A percentile compares a stretch with the other conserved stretches of the same genome.
Evolutionary conservation across 2,888 invertebrate genomes (phyloP).

Genomic region (Willowsia nigromaculata): DNA sequence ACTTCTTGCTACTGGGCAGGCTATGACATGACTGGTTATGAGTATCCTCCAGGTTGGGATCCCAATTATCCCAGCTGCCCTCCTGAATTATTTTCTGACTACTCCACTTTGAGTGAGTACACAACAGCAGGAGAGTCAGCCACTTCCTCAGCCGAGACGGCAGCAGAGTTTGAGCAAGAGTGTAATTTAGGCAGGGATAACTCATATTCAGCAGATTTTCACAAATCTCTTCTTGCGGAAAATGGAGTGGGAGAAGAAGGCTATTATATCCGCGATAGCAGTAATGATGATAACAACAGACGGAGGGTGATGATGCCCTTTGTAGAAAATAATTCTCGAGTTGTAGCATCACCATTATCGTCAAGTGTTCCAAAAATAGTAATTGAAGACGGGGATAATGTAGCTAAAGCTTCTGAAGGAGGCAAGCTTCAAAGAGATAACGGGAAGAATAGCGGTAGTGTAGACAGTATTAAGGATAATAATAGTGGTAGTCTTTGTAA

Average conservation of each 20-base stretch:
- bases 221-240: slow-evolving; percentile 46
- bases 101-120: slow-evolving; percentile 55
- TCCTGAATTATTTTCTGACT: slow-evolving; percentile 62
- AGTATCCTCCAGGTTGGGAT: slow-evolving; percentile 75
- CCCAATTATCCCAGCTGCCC: slow-evolving; percentile 74
- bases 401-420: not conserved
- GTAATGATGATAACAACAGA: slow-evolving; percentile 35
- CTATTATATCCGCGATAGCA: slow-evolving; percentile 55
- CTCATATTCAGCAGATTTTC: slow-evolving; percentile 50
- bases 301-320: not conserved
- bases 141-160: not conserved
- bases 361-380: slow-evolving; percentile 74
- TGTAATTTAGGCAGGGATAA: slow-evolving; percentile 47
- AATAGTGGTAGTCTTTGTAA: slow-evolving; percentile 43
- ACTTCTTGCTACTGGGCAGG: slow-evolving; percentile 74
- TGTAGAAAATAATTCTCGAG: slow-evolving; percentile 37
- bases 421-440: not conserved
- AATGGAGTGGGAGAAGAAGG: slow-evolving; percentile 55
- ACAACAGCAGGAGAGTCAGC: slow-evolving; percentile 1
- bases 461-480: slow-evolving; percentile 72
- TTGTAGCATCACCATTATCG: slow-evolving; percentile 18
- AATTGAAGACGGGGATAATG: slow-evolving; percentile 67
- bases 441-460: slow-evolving; percentile 31
- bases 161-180: slow-evolving; percentile 1
- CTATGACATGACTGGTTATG: slow-evolving; percentile 75